Evolutionary conservation across 2,113 vertebrate genomes (phyloP), one percentile per base, ranked within the genome.

Genomic region (Aegotheles bennettii): DNA sequence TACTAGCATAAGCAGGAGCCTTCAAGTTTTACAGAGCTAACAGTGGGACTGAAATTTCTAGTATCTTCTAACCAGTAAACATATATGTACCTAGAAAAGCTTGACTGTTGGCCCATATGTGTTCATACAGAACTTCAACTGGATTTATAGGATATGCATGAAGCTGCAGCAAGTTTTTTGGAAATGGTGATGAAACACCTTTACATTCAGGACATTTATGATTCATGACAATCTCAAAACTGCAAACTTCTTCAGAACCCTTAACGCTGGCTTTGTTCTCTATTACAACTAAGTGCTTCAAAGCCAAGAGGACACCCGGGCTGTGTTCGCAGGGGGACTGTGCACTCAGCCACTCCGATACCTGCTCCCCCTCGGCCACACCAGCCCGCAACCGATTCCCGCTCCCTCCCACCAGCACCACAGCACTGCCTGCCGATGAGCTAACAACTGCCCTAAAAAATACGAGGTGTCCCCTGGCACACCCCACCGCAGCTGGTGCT

Each of bases 401-500:
- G 11, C 25, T 83, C n/a, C 8, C 23, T 75, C 35, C 24, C 35
- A 60, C 21, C 35, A 56, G 25, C 25, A 82, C 20, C 36, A 57
- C 31, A 43, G 68, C 26, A 4, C 36, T 4, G 3, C 50, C 86
- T 3, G 0, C n/a, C 40, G 29, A 35, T 1, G 3, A 48, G 29
- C 3, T 20, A 57, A 51, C 1, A 9, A 74, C 57, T 10, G 6
- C 16, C 53, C 19, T 38, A 7, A 50, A 65, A 68, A 38, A 35
- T 9, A 15, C 25, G 5, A 40, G n/a, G 1, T 47, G 16, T 57
- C 73, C 87, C n/a, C 36, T 45, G 38, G n/a, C 21, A 36, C 10
- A 57, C 1, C 6, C 63, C 26, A 38, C 7, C 33, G 54, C 33
- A 80, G 38, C 73, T 1, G 3, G 10, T 28, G 10, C 42, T 40